A percentile compares a stretch with the other conserved stretches of the same genome.
These are phyloP conservation scores for Hydrotaea cyrtoneurina DNA, from an alignment of 2,888 invertebrate genomes.

Conservation along the genomic window DNA sequence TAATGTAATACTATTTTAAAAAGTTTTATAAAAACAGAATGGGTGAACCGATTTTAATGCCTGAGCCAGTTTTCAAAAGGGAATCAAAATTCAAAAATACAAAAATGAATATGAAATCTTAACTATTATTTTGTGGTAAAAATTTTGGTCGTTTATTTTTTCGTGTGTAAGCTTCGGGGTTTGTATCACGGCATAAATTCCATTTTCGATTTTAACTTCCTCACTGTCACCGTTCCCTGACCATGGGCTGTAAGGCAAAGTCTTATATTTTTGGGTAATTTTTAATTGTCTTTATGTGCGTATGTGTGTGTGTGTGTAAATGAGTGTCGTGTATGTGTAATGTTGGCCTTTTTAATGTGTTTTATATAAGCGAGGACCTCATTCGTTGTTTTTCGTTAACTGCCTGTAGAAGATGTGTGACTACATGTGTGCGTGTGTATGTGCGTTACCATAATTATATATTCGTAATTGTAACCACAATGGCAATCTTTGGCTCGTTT, in stretches of 20 bases:
- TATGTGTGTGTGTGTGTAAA: constrained; percentile 16
- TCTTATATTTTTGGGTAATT: constrained; percentile 44
- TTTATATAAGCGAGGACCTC: constrained; percentile 43
- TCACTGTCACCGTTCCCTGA: neutral
- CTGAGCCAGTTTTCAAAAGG: too few species aligned
- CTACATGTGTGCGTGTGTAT: constrained; percentile 45
- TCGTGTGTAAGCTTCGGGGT: too few species aligned
- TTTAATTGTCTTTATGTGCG: constrained; percentile 61
- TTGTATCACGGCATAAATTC: too few species aligned
- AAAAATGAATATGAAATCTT: too few species aligned
- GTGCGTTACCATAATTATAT: constrained; percentile 68
- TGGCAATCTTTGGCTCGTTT: constrained; percentile 73
- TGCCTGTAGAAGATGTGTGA: constrained; percentile 11
- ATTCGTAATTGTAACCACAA: constrained; percentile 70
- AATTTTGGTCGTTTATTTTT: too few species aligned
- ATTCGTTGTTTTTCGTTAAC: constrained; percentile 9
- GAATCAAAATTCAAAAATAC: too few species aligned
- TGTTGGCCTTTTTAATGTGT: constrained; percentile 60
- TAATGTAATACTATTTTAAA: too few species aligned
- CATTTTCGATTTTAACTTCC: too few species aligned
- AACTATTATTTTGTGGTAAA: too few species aligned
- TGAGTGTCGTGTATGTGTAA: constrained; percentile 15
- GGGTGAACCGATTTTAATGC: too few species aligned
- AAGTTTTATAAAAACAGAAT: too few species aligned
- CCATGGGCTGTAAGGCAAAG: neutral